Percentiles rank a stretch among this genome's conserved stretches.
phyloP scores from a whole-genome alignment of 2,113 vertebrate genomes.

The Hyperoodon ampullatus region DNA sequence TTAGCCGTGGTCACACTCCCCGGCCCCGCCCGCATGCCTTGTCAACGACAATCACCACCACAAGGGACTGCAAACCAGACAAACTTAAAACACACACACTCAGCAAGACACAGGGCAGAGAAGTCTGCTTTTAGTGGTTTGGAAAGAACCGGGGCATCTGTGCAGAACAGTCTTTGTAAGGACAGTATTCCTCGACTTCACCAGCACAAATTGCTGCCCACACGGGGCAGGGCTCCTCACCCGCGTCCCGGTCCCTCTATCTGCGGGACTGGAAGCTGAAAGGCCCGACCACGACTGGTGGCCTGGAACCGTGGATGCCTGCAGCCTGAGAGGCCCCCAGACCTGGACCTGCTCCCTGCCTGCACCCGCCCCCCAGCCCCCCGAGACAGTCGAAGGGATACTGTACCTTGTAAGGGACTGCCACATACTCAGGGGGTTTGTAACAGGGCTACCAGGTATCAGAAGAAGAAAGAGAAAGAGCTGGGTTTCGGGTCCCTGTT shows the following conservation, averaged over 20 bases:
- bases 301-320: not conserved
- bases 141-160: constrained; percentile 42
- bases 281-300: not conserved
- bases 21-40: constrained; percentile 85
- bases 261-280: constrained; percentile 33
- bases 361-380: constrained; percentile 49
- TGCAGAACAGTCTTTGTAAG: constrained; percentile 81
- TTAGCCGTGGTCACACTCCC: constrained; percentile 83
- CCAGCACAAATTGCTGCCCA: constrained; percentile 21
- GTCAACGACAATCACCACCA: constrained; percentile 78
- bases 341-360: not conserved
- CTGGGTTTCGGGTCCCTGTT: constrained; percentile 56
- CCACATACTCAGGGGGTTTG: constrained; percentile 74
- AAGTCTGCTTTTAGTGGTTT: constrained; percentile 55
- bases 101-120: constrained; percentile 78
- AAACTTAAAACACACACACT: constrained; percentile 77
- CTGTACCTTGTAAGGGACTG: constrained; percentile 82
- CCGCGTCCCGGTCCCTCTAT: constrained; percentile 30
- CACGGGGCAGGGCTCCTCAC: constrained; percentile 33
- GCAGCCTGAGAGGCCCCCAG: not conserved
- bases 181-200: constrained; percentile 84
- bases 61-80: constrained; percentile 77
- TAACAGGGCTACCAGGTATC: constrained; percentile 65
- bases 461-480: constrained; percentile 68
- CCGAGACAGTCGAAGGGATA: constrained; percentile 82